Conservation (phyloP, 2,113 vertebrate species). For the Salvelinus namaycush region DNA sequence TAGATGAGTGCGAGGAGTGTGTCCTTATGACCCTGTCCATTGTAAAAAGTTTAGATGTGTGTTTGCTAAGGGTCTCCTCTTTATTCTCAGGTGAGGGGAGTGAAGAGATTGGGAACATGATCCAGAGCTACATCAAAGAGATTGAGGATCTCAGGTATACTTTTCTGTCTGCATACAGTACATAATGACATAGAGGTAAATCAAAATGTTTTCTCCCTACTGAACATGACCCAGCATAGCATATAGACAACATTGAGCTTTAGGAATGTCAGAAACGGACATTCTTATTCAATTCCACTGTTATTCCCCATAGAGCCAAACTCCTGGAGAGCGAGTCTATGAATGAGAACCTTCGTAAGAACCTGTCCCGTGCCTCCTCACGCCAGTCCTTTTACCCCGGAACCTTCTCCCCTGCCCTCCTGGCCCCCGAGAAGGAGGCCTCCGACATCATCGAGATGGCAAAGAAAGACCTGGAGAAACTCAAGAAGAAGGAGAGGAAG, state of each 20-base stretch:
- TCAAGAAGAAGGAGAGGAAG: conserved; percentile 92
- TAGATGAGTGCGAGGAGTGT: background rate
- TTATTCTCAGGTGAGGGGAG: conserved; percentile 86
- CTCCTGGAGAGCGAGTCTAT: conserved; percentile 93
- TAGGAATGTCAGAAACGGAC: no score
- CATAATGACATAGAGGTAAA: no score
- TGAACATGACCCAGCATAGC: no score
- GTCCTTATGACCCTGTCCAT: background rate
- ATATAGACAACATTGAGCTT: no score
- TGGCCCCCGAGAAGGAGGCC: conserved; percentile 87
- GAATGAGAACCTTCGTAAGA: conserved; percentile 90
- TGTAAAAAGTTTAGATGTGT: background rate
- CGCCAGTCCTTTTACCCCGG: conserved; percentile 83
- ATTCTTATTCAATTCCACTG: background rate
- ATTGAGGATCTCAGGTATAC: conserved; percentile 94
- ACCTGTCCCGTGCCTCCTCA: conserved; percentile 84
- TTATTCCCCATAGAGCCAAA: conserved; percentile 80
- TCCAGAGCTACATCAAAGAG: conserved; percentile 96
- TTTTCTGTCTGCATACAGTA: no score
- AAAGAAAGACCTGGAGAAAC: conserved; percentile 95
- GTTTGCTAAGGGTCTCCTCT: background rate
- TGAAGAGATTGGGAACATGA: conserved; percentile 97
- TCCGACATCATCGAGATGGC: conserved; percentile 92
- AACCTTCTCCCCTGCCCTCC: conserved; percentile 78
- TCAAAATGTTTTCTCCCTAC: no score